phyloP scores from a whole-genome alignment of 1,140 invertebrate species.

The Heliconius melpomene region DNA sequence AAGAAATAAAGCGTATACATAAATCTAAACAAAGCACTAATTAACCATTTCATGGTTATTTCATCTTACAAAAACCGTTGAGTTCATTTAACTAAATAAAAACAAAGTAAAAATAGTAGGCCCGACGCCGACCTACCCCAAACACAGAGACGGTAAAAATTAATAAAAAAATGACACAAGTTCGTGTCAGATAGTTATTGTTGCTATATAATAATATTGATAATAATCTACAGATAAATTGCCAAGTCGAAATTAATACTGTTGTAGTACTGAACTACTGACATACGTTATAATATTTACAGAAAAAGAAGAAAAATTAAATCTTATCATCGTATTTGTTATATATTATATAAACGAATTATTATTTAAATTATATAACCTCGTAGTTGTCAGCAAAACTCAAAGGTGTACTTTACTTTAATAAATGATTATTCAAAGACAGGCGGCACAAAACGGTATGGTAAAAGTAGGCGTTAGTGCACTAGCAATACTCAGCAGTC shows the following conservation, averaged over 20 bases:
- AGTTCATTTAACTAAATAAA: conserved; percentile 38
- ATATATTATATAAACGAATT: no score
- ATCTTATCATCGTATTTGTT: no score
- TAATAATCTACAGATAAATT: not conserved
- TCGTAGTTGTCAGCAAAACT: no score
- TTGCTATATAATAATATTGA: not conserved
- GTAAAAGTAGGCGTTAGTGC: no score
- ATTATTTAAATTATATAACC: no score
- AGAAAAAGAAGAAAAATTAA: no score
- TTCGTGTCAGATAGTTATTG: not conserved
- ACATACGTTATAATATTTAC: no score
- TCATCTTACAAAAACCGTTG: conserved; percentile 24
- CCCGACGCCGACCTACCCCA: conserved; percentile 38
- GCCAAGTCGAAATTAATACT: no score
- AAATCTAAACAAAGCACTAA: conserved; percentile 34
- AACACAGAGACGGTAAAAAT: conserved; percentile 21
- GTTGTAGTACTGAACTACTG: no score
- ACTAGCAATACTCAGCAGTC: not conserved
- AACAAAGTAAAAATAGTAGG: conserved; percentile 41
- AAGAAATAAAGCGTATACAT: conserved; percentile 30
- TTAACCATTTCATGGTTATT: conserved; percentile 35
- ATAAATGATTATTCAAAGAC: no score
- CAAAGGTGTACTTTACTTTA: no score
- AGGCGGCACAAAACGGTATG: no score
- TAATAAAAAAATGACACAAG: not conserved